Evolutionary conservation across 2,113 vertebrate genomes (phyloP).

Genomic region (Ophiodon elongatus): DNA sequence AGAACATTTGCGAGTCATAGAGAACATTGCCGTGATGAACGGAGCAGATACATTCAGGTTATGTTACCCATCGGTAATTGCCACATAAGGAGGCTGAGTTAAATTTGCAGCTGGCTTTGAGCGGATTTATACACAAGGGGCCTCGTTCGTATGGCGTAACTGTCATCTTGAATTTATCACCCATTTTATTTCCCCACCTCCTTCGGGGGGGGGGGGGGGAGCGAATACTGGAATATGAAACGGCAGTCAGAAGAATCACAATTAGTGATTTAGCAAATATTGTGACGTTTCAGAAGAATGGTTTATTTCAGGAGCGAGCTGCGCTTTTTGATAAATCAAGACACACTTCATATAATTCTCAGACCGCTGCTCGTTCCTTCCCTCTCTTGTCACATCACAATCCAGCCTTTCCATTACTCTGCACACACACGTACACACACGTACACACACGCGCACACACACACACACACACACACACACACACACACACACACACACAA

Average conservation of each 20-base stretch:
- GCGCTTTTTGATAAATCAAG: slow-evolving; percentile 38
- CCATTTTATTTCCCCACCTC: slow-evolving; percentile 56
- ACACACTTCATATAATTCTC: background rate
- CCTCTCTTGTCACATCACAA: background rate
- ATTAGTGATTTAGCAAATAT: slow-evolving; percentile 41
- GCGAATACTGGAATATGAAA: slow-evolving; percentile 43
- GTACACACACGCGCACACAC: slow-evolving; percentile 8
- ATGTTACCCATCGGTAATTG: slow-evolving; percentile 72
- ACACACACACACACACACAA: slow-evolving; percentile 18
- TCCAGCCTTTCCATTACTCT: slow-evolving; percentile 8
- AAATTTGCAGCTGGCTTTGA: slow-evolving; percentile 75
- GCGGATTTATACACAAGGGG: slow-evolving; percentile 66
- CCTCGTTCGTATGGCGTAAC: slow-evolving; percentile 62
- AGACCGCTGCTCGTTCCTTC: background rate
- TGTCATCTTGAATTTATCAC: slow-evolving; percentile 75
- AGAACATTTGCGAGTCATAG: slow-evolving; percentile 74
- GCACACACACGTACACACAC: slow-evolving; percentile 2
- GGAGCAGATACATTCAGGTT: slow-evolving; percentile 63
- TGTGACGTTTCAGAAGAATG: slow-evolving; percentile 15
- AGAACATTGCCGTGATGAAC: slow-evolving; percentile 65
- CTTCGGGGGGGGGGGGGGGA: slow-evolving; percentile 33
- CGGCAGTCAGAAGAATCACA: slow-evolving; percentile 21
- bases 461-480: slow-evolving; percentile 17
- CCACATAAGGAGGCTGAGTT: slow-evolving; percentile 71
- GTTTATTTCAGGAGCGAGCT: background rate